Percentiles rank a stretch among this genome's conserved stretches.
Evolutionary conservation across 2,888 invertebrate species (phyloP).

Genomic region (Nemotelus nigrinus): DNA sequence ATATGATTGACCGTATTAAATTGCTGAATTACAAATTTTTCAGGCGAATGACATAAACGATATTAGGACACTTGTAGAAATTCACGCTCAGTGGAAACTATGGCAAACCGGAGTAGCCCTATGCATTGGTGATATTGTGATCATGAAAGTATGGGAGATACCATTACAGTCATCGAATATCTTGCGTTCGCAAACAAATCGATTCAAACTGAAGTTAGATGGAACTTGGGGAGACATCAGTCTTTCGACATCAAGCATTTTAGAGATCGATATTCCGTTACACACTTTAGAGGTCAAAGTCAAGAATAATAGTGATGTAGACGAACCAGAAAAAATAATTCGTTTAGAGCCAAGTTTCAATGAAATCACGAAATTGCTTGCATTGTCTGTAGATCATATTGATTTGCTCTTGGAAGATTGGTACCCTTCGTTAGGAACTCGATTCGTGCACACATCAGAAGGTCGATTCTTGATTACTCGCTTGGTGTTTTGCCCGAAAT

Average conservation of each 20-base stretch:
- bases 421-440: constrained; percentile 95
- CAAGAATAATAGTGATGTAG: background rate
- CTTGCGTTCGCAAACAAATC: constrained; percentile 65
- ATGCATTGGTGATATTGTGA: constrained; percentile 80
- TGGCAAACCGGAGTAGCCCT: constrained; percentile 94
- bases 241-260: constrained; percentile 79
- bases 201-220: constrained; percentile 82
- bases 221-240: constrained; percentile 88
- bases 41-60: constrained; percentile 60
- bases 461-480: constrained; percentile 94
- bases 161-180: constrained; percentile 69
- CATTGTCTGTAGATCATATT: constrained; percentile 92
- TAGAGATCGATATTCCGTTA: constrained; percentile 87
- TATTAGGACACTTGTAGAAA: constrained; percentile 60
- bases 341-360: constrained; percentile 83
- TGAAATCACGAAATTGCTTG: constrained; percentile 82
- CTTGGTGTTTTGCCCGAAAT: constrained; percentile 90
- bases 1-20: no score
- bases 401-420: constrained; percentile 97
- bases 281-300: constrained; percentile 48
- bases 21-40: background rate
- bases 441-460: constrained; percentile 97
- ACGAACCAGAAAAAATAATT: constrained; percentile 59
- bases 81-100: constrained; percentile 83
- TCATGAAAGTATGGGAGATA: constrained; percentile 86